These are phyloP conservation scores for Rhinatrema bivittatum DNA, from an alignment of 2,797 vertebrate species.

Conservation along the genomic window DNA sequence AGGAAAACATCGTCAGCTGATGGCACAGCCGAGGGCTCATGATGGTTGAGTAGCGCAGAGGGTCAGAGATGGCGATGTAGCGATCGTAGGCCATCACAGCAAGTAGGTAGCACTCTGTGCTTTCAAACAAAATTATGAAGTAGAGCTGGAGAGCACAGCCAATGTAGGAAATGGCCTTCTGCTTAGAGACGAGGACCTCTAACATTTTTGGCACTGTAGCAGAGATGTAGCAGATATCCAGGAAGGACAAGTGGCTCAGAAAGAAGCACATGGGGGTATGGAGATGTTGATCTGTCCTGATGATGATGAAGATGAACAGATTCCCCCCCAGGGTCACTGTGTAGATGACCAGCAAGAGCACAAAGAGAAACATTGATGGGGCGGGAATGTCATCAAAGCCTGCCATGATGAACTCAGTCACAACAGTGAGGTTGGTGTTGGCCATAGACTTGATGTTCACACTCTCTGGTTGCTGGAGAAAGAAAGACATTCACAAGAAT, in stretches of 20 bases:
- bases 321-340: conserved; percentile 1
- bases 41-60: conserved; percentile 13
- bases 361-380: conserved; percentile 9
- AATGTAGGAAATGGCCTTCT: conserved; percentile 25
- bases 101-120: conserved; percentile 32
- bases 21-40: conserved; percentile 23
- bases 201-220: conserved; percentile 27
- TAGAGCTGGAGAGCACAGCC: conserved; percentile 22
- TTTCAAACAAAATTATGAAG: conserved; percentile 29
- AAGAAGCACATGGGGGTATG: conserved; percentile 21
- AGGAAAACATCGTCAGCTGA: conserved; percentile 27
- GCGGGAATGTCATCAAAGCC: conserved; percentile 15
- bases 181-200: conserved; percentile 11
- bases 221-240: conserved; percentile 30
- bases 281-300: conserved; percentile 5
- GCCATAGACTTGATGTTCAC: background rate
- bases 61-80: conserved; percentile 25
- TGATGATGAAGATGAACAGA: conserved; percentile 6
- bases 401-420: conserved; percentile 19
- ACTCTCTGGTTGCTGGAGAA: no score
- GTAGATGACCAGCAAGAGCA: conserved; percentile 17
- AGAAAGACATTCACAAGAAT: no score
- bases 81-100: conserved; percentile 28
- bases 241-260: conserved; percentile 18
- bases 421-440: conserved; percentile 6